Evolutionary conservation across 2,888 invertebrate genomes (phyloP).

Genomic region (Graphium colonna): DNA sequence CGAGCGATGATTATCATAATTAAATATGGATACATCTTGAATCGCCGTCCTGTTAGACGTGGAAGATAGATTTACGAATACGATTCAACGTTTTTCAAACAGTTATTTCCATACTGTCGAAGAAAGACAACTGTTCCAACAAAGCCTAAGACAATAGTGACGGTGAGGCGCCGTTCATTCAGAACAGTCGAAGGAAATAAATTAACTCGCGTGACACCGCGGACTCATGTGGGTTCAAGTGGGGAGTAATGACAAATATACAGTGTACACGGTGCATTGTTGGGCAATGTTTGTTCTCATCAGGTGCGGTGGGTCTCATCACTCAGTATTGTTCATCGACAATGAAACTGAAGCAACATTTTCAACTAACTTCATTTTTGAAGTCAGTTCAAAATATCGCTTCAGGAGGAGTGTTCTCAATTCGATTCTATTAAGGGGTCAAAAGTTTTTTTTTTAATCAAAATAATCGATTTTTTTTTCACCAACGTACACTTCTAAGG

Average conservation of each 20-base stretch:
- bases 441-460: not conserved
- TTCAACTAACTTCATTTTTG: too few species aligned
- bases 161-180: not conserved
- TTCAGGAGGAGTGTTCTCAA: too few species aligned
- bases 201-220: conserved; percentile 12
- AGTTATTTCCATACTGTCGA: conserved; percentile 5
- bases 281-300: not conserved
- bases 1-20: conserved; percentile 17
- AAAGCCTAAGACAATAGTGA: conserved; percentile 1
- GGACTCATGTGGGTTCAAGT: conserved; percentile 17
- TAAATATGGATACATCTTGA: conserved; percentile 10
- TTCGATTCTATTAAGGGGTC: too few species aligned
- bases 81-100: conserved; percentile 7
- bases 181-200: not conserved
- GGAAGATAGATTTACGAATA: not conserved
- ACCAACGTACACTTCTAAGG: too few species aligned
- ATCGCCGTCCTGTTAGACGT: not conserved
- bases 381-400: too few species aligned
- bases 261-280: not conserved
- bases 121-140: conserved; percentile 17
- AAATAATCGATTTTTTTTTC: too few species aligned
- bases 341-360: not conserved
- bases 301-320: not conserved
- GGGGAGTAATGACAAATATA: not conserved
- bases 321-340: not conserved